These are phyloP conservation scores for Drosophila quinaria DNA, from an alignment of 2,888 invertebrate genomes.

Conservation along the genomic window DNA sequence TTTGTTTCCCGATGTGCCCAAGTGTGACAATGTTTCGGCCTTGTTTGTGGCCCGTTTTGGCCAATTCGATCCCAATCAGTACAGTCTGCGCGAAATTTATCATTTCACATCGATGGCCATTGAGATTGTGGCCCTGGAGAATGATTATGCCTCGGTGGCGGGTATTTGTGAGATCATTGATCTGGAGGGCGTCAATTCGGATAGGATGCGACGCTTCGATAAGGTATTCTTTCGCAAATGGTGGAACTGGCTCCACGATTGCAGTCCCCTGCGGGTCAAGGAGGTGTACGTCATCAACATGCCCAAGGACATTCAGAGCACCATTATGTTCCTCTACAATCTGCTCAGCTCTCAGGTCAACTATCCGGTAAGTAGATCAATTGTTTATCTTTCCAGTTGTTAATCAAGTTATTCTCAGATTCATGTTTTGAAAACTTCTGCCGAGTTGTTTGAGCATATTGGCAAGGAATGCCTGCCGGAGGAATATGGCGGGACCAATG, in stretches of 20 bases:
- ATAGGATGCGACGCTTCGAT: conserved; percentile 71
- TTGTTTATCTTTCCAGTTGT: not conserved
- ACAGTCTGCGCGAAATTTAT: conserved; percentile 73
- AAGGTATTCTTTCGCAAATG: conserved; percentile 71
- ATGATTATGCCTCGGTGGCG: conserved; percentile 78
- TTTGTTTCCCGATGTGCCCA: conserved; percentile 77
- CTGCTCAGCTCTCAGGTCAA: conserved; percentile 65
- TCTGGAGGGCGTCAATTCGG: conserved; percentile 65
- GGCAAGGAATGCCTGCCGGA: conserved; percentile 77
- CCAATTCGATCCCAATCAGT: conserved; percentile 71
- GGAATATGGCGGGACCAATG: conserved; percentile 81
- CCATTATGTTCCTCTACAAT: conserved; percentile 63
- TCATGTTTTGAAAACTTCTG: conserved; percentile 63
- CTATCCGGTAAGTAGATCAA: conserved; percentile 63
- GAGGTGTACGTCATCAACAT: conserved; percentile 77
- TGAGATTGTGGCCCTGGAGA: conserved; percentile 79
- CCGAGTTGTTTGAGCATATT: conserved; percentile 73
- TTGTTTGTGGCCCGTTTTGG: conserved; percentile 77
- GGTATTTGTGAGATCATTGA: conserved; percentile 80
- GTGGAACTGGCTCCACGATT: conserved; percentile 74
- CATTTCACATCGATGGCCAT: conserved; percentile 78
- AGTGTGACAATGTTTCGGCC: conserved; percentile 72
- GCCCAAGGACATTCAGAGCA: conserved; percentile 73
- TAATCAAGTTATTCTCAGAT: conserved; percentile 45
- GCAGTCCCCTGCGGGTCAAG: conserved; percentile 70